phyloP scores from a whole-genome alignment of 1,140 invertebrate genomes.

The Aphidius gifuensis region DNA sequence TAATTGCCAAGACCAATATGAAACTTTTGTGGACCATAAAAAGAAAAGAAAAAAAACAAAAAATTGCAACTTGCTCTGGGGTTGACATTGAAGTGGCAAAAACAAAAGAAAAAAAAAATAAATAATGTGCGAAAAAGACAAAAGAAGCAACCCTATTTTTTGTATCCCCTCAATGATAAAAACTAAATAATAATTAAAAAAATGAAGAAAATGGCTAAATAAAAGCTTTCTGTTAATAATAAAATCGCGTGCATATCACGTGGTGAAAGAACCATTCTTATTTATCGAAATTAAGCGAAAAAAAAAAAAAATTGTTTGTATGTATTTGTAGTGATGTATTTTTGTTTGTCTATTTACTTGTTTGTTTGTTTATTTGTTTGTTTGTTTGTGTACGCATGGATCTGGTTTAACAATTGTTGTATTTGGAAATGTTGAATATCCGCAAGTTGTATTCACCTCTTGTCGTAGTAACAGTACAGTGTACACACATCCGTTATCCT shows the following conservation, averaged over 20 bases:
- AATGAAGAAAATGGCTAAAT: constrained; percentile 5
- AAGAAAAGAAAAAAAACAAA: no score
- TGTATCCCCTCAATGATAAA: background rate
- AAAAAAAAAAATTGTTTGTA: no score
- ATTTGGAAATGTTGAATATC: background rate
- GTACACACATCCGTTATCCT: constrained; percentile 19
- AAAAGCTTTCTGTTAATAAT: constrained; percentile 22
- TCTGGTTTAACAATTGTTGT: background rate
- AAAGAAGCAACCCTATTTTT: constrained; percentile 5
- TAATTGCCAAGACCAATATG: no score
- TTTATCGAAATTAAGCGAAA: no score
- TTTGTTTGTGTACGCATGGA: no score
- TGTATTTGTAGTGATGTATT: no score
- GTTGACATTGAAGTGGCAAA: no score
- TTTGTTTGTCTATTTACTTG: no score
- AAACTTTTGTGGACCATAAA: no score
- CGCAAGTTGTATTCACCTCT: constrained; percentile 10
- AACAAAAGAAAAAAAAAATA: no score
- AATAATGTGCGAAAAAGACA: constrained; percentile 2
- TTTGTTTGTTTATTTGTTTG: no score
- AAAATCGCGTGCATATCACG: constrained; percentile 17
- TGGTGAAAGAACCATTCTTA: background rate
- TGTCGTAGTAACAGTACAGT: constrained; percentile 5
- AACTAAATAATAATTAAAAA: background rate
- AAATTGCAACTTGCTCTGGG: no score